These are phyloP conservation scores for Balanococcus diminutus DNA, from an alignment of 2,888 invertebrate species.

Conservation along the genomic window DNA sequence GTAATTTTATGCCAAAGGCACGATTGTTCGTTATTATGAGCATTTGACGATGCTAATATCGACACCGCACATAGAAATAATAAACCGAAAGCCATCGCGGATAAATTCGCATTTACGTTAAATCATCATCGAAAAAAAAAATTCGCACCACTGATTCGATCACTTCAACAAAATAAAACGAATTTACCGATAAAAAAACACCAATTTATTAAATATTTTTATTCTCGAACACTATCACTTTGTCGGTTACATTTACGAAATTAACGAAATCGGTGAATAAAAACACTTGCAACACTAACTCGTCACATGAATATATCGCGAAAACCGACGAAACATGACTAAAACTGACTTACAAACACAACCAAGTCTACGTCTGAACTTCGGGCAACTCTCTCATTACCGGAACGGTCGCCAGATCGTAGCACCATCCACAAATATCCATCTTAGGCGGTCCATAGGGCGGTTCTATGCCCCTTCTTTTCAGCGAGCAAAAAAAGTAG, in stretches of 20 bases:
- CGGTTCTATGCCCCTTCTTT: slow-evolving; percentile 8
- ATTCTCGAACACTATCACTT: slow-evolving; percentile 31
- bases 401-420: not conserved
- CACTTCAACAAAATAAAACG: not conserved
- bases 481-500: not conserved
- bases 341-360: not conserved
- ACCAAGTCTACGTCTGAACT: not conserved
- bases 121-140: not conserved
- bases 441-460: slow-evolving; percentile 37
- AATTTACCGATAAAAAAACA: not conserved
- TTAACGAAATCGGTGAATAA: not conserved
- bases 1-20: slow-evolving; percentile 69
- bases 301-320: not conserved
- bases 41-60: slow-evolving; percentile 31
- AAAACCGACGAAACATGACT: slow-evolving; percentile 5
- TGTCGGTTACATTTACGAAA: slow-evolving; percentile 19
- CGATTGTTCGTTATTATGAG: slow-evolving; percentile 71
- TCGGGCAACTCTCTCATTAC: not conserved
- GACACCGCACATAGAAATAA: slow-evolving; percentile 19
- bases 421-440: not conserved
- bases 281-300: not conserved
- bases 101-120: slow-evolving; percentile 3
- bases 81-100: slow-evolving; percentile 31
- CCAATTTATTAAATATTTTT: not conserved
- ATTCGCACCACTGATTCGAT: not conserved